phyloP scores from a whole-genome alignment of 2,113 vertebrate species.

The Austrofundulus limnaeus region DNA sequence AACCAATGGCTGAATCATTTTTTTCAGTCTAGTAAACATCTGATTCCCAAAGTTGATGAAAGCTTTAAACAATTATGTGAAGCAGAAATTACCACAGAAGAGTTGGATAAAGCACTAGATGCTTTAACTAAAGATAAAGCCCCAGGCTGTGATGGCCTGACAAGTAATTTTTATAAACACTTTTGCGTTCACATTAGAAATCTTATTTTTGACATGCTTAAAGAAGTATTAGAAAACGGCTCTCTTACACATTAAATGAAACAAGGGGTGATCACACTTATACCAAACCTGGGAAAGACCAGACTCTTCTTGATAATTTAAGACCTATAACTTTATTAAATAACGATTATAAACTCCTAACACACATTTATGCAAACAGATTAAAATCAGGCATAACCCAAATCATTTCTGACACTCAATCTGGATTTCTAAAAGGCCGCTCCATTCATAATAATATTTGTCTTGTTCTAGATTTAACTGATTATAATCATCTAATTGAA shows the following conservation, averaged over 20 bases:
- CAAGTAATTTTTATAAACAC: too few species aligned
- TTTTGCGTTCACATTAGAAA: too few species aligned
- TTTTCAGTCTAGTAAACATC: background rate
- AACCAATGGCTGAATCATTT: background rate
- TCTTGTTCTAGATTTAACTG: background rate
- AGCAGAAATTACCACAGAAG: background rate
- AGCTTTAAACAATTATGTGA: background rate
- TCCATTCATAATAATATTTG: background rate
- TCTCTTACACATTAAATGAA: too few species aligned
- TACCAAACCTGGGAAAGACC: background rate
- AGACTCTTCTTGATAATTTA: background rate
- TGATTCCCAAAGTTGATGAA: background rate
- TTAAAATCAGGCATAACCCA: background rate
- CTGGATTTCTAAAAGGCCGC: background rate
- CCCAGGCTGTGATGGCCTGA: too few species aligned
- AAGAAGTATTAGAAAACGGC: too few species aligned
- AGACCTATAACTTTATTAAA: background rate
- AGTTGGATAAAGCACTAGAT: too few species aligned
- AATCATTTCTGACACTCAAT: background rate
- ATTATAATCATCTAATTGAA: constrained; percentile 1
- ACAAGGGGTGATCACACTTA: background rate
- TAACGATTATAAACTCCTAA: constrained; percentile 1
- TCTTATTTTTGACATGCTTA: too few species aligned
- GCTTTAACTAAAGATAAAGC: too few species aligned
- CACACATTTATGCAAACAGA: background rate